Percentiles rank a stretch among this genome's conserved stretches.
These are phyloP conservation scores for Cromileptes altivelis DNA, from an alignment of 2,113 vertebrate species.

Conservation along the genomic window DNA sequence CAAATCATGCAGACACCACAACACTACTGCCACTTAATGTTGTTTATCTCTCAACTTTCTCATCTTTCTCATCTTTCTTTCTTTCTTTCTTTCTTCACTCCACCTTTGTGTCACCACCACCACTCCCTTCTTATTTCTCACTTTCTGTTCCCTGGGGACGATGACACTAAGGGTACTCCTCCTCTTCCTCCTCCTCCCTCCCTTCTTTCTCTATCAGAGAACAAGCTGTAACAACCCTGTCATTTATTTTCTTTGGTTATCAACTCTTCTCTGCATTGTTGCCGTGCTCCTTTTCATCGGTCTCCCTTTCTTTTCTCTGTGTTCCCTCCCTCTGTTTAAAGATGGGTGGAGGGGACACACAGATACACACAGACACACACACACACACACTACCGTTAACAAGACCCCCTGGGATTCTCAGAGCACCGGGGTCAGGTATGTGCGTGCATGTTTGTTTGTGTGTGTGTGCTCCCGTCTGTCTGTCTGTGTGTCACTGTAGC, in stretches of 20 bases:
- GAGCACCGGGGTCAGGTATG: conserved; percentile 71
- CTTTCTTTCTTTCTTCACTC: conserved; percentile 33
- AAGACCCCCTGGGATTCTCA: conserved; percentile 78
- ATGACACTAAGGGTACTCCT: conserved; percentile 34
- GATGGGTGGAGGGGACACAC: conserved; percentile 52
- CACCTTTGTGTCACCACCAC: conserved; percentile 47
- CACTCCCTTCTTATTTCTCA: conserved; percentile 67
- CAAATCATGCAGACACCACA: conserved; percentile 21
- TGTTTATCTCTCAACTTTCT: conserved; percentile 47
- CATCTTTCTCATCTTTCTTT: conserved; percentile 31
- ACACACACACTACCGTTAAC: conserved; percentile 67
- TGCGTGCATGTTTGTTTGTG: conserved; percentile 28
- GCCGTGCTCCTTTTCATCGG: conserved; percentile 59
- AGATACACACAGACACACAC: conserved; percentile 42
- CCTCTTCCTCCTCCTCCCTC: conserved; percentile 19
- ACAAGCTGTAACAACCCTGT: conserved; percentile 62
- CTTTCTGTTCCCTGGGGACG: conserved; percentile 53
- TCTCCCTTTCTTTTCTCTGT: conserved; percentile 50
- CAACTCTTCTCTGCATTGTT: conserved; percentile 58
- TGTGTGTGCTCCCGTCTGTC: conserved; percentile 8
- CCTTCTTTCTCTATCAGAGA: conserved; percentile 58
- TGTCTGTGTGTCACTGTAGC: conserved; percentile 37
- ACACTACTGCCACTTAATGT: conserved; percentile 25
- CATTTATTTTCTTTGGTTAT: conserved; percentile 64
- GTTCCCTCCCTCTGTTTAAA: conserved; percentile 55